These are phyloP conservation scores for Takifugu ocellatus DNA, from an alignment of 2,797 vertebrate species.

Conservation along the genomic window DNA sequence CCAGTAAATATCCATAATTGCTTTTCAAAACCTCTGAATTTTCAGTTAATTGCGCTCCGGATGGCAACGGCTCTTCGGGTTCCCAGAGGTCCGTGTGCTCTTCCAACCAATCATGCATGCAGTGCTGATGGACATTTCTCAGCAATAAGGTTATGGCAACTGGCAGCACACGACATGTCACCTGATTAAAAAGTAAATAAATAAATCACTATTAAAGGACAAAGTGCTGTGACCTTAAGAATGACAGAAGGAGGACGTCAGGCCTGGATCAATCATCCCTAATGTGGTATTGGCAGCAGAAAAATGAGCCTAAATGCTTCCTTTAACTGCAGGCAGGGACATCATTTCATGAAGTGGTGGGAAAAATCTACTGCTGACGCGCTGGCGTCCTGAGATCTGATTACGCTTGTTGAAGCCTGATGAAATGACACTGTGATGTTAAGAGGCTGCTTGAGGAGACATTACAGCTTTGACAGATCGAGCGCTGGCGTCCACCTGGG, in stretches of 20 bases:
- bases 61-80: slow-evolving; percentile 12
- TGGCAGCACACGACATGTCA: slow-evolving; percentile 25
- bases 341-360: slow-evolving; percentile 12
- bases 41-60: slow-evolving; percentile 39
- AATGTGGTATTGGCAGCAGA: slow-evolving; percentile 35
- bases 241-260: slow-evolving; percentile 29
- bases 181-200: not conserved
- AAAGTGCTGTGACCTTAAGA: slow-evolving; percentile 39
- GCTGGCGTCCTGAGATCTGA: slow-evolving; percentile 3
- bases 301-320: slow-evolving; percentile 38
- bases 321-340: slow-evolving; percentile 35
- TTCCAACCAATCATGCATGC: slow-evolving; percentile 27
- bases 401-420: slow-evolving; percentile 7
- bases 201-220: slow-evolving; percentile 15
- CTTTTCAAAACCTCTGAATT: slow-evolving; percentile 44
- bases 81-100: slow-evolving; percentile 34
- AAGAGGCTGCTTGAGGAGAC: slow-evolving; percentile 5
- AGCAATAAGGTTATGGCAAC: slow-evolving; percentile 28
- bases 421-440: not conserved
- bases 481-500: not conserved
- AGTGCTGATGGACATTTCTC: slow-evolving; percentile 42
- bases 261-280: slow-evolving; percentile 47
- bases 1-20: slow-evolving; percentile 55
- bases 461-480: slow-evolving; percentile 6
- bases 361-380: slow-evolving; percentile 4